phyloP scores from a whole-genome alignment of 2,888 invertebrate genomes.

The Phyto melanocephala region DNA sequence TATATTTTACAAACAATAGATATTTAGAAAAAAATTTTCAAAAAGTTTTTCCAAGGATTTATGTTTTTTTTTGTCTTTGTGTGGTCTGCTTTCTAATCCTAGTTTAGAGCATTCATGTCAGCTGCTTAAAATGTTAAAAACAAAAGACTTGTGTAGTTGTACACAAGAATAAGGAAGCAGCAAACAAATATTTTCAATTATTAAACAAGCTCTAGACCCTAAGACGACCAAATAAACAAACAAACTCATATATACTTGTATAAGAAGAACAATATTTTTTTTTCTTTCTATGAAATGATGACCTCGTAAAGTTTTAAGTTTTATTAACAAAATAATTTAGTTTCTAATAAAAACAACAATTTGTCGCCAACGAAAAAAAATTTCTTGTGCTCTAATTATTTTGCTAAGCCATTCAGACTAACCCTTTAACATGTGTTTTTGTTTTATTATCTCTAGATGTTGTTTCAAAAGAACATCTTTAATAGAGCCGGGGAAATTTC shows the following conservation, averaged over 20 bases:
- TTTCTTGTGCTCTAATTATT: slow-evolving; percentile 58
- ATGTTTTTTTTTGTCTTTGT: slow-evolving; percentile 48
- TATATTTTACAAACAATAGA: neutral
- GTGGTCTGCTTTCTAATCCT: slow-evolving; percentile 63
- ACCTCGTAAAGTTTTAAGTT: slow-evolving; percentile 16
- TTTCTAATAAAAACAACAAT: neutral
- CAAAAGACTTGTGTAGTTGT: neutral
- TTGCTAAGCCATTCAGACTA: slow-evolving; percentile 31
- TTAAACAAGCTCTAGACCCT: slow-evolving; percentile 10
- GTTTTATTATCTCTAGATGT: neutral
- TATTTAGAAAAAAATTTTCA: neutral
- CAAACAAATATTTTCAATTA: neutral
- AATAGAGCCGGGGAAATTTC: slow-evolving; percentile 38
- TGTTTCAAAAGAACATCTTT: neutral
- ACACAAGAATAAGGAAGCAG: neutral
- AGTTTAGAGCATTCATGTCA: slow-evolving; percentile 47
- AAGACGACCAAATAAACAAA: neutral
- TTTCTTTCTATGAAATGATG: neutral
- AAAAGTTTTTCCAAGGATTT: slow-evolving; percentile 18
- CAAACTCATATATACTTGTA: neutral
- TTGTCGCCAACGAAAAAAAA: slow-evolving; percentile 36
- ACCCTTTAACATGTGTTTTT: neutral
- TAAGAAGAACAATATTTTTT: neutral
- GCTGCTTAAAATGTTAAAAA: slow-evolving; percentile 48
- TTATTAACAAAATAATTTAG: slow-evolving; percentile 10